Evolutionary conservation across 2,113 vertebrate species (phyloP), one percentile per base, ranked within the genome.

Genomic region (Menidia beryllina): DNA sequence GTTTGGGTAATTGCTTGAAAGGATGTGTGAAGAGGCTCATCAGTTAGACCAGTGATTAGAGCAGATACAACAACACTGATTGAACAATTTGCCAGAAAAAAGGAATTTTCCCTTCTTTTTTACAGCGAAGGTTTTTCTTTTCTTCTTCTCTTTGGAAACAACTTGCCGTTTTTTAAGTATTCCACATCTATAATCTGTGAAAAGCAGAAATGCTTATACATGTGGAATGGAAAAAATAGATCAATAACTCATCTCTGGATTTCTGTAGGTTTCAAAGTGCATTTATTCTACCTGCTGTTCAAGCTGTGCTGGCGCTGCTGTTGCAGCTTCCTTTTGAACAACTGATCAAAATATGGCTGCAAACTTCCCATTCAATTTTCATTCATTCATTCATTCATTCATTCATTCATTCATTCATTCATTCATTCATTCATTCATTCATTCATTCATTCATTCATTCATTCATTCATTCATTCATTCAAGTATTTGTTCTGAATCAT

Each of bases 401-500:
- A n/a, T n/a, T n/a, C n/a, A n/a, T n/a, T n/a, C n/a, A n/a, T n/a
- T n/a, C n/a, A n/a, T n/a, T n/a, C n/a, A n/a, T n/a, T n/a, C n/a
- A n/a, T n/a, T n/a, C n/a, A n/a, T n/a, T n/a, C n/a, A n/a, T n/a
- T n/a, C n/a, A n/a, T n/a, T n/a, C n/a, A n/a, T n/a, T n/a, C n/a
- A n/a, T n/a, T n/a, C n/a, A n/a, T n/a, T n/a, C n/a, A n/a, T n/a
- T n/a, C n/a, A n/a, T n/a, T n/a, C n/a, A n/a, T n/a, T n/a, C n/a
- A n/a, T n/a, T n/a, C n/a, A n/a, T n/a, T n/a, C n/a, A n/a, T 50
- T 50, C 13, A 15, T 43, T 57, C 20, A 41, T 52, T 77, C 20
- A 75, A 12, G 20, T 10, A 48, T 70, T 60, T 64, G 23, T 51
- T 41, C 24, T 59, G 5, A 54, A 30, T 69, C 78, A n/a, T 49